Base-by-base conservation (phyloP, 1,140 invertebrate species). In the Drosophila yakuba region DNA sequence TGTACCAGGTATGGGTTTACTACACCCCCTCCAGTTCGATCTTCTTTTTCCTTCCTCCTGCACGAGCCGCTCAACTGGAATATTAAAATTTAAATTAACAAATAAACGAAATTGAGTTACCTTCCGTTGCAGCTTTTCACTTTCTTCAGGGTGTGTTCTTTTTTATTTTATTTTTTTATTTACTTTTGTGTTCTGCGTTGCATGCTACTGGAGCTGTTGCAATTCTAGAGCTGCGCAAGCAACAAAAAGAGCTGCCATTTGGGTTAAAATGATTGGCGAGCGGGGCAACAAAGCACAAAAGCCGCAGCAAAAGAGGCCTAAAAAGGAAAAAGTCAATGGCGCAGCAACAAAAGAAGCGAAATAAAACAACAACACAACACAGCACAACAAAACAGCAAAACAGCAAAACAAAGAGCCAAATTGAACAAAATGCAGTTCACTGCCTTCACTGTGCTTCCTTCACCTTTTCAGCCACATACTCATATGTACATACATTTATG, bases 211-310 rank as follows among this genome's bases (percentile, higher is more conserved):
- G 20, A 0, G 71, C 57, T 75, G 80, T 88, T 66, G 66, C 78
- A 80, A 74, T 51, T 76, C 63, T 77, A 80, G 78, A 82, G 81
- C 67, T 75, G n/a, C 25, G 10, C 47, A 6, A 7, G 45, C 67
- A 74, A 75, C 78, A 72, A 60, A 62, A 78, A 75, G 69, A 67
- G 72, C 67, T 23, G 81, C 75, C 83, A 88, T 89, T 80, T 89
- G 75, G 83, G 80, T 83, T 88, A 89, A 88, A 88, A 88, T 89
- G 73, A 89, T 88, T 89, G 79, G 64, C 67, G 81, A 59, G 55
- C 48, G 39, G 35, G 20, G 50, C 55, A 78, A 77, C 78, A 78
- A 58, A 72, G 58, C 68, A 25, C 47, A 32, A 35, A 51, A 51
- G 48, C 48, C n/a, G 55, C 58, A 74, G 52, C 63, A 64, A 51